Evolutionary conservation across 1,140 invertebrate species (phyloP), one percentile per base, ranked within the genome.

Genomic region (Heliconius hermathena): DNA sequence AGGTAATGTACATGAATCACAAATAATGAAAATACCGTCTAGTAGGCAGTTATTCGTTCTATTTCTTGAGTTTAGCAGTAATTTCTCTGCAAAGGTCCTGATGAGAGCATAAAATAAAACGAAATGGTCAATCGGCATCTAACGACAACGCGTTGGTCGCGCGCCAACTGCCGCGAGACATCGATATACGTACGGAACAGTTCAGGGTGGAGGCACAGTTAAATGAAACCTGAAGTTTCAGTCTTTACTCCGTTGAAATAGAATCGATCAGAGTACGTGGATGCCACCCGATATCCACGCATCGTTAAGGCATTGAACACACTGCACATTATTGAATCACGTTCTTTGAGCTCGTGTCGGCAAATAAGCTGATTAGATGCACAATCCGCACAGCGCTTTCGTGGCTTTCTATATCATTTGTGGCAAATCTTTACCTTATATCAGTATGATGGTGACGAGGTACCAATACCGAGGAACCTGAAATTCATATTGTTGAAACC

Each of bases 61-160:
- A 77, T 81, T 81, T 78, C 83, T 81, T 75, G 77, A 80, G 82
- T 86, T 83, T 80, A 85, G 80, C 83, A 82, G 82, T 85, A 87
- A 91, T 85, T 90, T 87, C 82, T 81, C 80, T 76, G 76, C 38
- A 78, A 81, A 81, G 86, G 86, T 90, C 87, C 89, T 91, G 90
- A 92, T 89, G 90, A 89, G 87, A 88, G 77, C 86, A 91, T 94
- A 92, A 94, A 93, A 94, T 93, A 92, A 94, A 94, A 92, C 83
- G 83, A 81, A 93, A 92, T 84, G 89, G 89, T 89, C 88, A 89
- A 85, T 85, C 82, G 82, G 83, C 81, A 82, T 87, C 83, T 85
- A 84, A 82, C 88, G 88, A 92, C 91, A 94, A 80, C 87, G 83
- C 85, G 87, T 93, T 94, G 91, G 93, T 92, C 85, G 82, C 57